Conservation (phyloP, 2,113 vertebrate species). For the Phrynosoma platyrhinos region DNA sequence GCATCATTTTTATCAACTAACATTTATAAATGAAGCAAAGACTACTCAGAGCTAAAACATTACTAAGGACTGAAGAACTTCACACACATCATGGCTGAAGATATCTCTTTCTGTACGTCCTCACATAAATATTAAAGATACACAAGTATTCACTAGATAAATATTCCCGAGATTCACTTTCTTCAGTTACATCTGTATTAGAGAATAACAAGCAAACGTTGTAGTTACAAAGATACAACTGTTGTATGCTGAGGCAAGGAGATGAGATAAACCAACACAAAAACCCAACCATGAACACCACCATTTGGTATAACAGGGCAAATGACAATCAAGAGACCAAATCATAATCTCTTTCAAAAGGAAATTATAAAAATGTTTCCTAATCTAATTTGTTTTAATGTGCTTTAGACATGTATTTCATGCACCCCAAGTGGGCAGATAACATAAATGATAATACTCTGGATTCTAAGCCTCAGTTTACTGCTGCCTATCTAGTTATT, state of each 20-base stretch:
- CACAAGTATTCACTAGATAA: slow-evolving; percentile 61
- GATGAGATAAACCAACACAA: slow-evolving; percentile 33
- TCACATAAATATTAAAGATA: not conserved
- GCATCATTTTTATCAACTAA: slow-evolving; percentile 67
- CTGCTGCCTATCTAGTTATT: slow-evolving; percentile 15
- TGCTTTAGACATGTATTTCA: slow-evolving; percentile 71
- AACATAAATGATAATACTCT: slow-evolving; percentile 61
- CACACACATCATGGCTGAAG: slow-evolving; percentile 72
- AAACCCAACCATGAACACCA: slow-evolving; percentile 53
- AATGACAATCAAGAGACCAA: slow-evolving; percentile 54
- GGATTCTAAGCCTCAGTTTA: slow-evolving; percentile 44
- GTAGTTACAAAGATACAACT: slow-evolving; percentile 42
- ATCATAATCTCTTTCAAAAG: slow-evolving; percentile 54
- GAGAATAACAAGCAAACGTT: slow-evolving; percentile 38
- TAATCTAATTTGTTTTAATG: slow-evolving; percentile 52
- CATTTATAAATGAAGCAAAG: slow-evolving; percentile 60
- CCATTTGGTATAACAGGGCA: slow-evolving; percentile 38
- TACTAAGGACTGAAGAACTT: slow-evolving; percentile 69
- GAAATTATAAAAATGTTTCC: slow-evolving; percentile 52
- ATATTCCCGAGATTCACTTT: slow-evolving; percentile 61
- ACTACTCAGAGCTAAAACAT: slow-evolving; percentile 57
- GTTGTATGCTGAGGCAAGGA: slow-evolving; percentile 57
- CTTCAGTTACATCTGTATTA: slow-evolving; percentile 54
- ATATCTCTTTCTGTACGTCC: slow-evolving; percentile 56
- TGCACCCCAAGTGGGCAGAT: slow-evolving; percentile 63